Conservation (phyloP, 1,140 invertebrate species). For the Eupeodes corollae region DNA sequence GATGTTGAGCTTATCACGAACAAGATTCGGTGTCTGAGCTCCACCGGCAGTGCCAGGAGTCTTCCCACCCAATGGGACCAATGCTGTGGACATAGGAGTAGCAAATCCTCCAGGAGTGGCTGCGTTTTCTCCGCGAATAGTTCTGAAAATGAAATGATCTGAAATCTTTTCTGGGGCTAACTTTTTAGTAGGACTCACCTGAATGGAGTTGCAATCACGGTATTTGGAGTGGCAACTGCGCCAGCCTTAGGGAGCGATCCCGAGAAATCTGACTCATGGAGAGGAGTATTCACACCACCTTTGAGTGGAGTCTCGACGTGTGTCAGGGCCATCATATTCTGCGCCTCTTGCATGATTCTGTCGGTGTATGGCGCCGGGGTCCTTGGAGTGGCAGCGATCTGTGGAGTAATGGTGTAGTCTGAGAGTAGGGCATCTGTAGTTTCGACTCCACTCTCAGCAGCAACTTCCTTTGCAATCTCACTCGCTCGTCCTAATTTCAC, state of each 20-base stretch:
- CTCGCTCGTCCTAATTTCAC: conserved; percentile 94
- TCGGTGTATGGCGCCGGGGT: conserved; percentile 72
- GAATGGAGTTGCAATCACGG: conserved; percentile 87
- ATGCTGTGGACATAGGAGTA: conserved; percentile 38
- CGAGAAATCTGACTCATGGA: conserved; percentile 80
- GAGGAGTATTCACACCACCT: conserved; percentile 86
- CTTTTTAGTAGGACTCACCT: conserved; percentile 31
- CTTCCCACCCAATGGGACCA: conserved; percentile 32
- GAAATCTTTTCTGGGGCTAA: conserved; percentile 1
- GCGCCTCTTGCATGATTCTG: conserved; percentile 80
- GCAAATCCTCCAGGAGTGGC: conserved; percentile 41
- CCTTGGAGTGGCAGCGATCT: conserved; percentile 65
- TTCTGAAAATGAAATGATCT: conserved; percentile 8
- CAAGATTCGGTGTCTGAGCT: conserved; percentile 35
- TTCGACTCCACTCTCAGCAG: conserved; percentile 67
- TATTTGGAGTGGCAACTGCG: conserved; percentile 82
- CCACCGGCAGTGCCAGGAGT: conserved; percentile 4
- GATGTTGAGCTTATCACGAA: conserved; percentile 91
- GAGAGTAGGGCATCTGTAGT: conserved; percentile 79
- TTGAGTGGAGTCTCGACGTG: conserved; percentile 97
- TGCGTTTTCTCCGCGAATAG: conserved; percentile 33
- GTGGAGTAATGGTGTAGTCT: conserved; percentile 81
- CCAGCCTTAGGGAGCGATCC: conserved; percentile 65
- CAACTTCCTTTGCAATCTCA: conserved; percentile 84
- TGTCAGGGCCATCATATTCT: conserved; percentile 95